Evolutionary conservation across 2,888 invertebrate species (phyloP), one percentile per base, ranked within the genome.

Genomic region (Platycheirus albimanus): DNA sequence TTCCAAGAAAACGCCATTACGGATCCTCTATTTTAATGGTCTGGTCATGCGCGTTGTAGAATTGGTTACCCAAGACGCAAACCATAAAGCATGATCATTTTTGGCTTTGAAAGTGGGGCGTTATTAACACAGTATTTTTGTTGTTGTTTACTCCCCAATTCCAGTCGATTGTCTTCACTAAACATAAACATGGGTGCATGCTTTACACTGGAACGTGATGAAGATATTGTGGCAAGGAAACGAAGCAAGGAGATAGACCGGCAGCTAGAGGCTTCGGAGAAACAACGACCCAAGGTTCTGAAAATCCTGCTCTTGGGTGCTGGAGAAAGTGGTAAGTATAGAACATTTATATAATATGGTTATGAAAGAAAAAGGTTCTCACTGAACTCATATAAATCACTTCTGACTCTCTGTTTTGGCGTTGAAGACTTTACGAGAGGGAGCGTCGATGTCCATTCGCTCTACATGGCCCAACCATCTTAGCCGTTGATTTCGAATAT

Each of bases 261-360:
- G 85, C 92, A 93, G 86, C 89, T 94, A 47, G 92, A 92, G 69
- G 92, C 92, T 85, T 90, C 93, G 83, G 93, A 93, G 7, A 93
- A 92, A 87, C 92, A 93, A 86, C 92, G 93, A 81, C 92, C 91
- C 75, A 92, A 93, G 91, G 92, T 93, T 86, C 92, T 94, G 86
- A 94, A 94, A 88, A 93, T 94, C 75, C 89, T 94, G 52, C 89
- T 94, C 33, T 89, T 94, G 43, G 94, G 94, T 69, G 93, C 94
- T 78, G 94, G 94, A 8, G 94, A 94, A 88, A 94, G 94, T 90
- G 87, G 87, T 85, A 49, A 79, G 85, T 66, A 10, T n/a, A n/a
- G n/a, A n/a, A n/a, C n/a, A n/a, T n/a, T n/a, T n/a, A n/a, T n/a
- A n/a, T n/a, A n/a, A n/a, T n/a, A n/a, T n/a, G n/a, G n/a, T n/a